Conservation (phyloP, 2,888 invertebrate species). For the Caenorhabditis afra region DNA sequence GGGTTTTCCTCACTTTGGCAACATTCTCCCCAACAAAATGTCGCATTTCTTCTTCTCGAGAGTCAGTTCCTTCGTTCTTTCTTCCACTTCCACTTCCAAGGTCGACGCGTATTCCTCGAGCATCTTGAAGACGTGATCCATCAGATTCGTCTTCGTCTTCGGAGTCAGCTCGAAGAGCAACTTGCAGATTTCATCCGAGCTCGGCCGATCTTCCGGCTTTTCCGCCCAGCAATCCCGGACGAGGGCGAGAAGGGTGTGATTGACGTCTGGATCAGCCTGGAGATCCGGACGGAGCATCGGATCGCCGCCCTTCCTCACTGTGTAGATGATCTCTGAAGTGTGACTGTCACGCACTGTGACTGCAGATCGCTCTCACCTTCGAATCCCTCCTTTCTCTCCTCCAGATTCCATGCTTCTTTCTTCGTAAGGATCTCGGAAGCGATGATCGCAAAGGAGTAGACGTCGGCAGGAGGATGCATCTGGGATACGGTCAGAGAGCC, state of each 20-base stretch:
- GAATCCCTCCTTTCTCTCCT: conserved; percentile 63
- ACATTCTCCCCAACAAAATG: conserved; percentile 73
- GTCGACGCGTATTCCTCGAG: conserved; percentile 75
- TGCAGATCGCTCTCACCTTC: conserved; percentile 62
- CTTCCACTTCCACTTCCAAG: conserved; percentile 73
- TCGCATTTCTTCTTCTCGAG: conserved; percentile 77
- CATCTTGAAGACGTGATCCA: conserved; percentile 78
- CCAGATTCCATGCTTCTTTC: conserved; percentile 72
- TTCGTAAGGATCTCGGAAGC: conserved; percentile 74
- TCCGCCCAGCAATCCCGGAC: conserved; percentile 76
- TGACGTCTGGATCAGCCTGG: conserved; percentile 56
- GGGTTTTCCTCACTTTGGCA: conserved; percentile 55
- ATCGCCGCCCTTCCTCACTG: conserved; percentile 69
- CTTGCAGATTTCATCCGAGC: conserved; percentile 49
- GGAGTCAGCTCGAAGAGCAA: conserved; percentile 58
- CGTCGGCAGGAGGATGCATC: conserved; percentile 67
- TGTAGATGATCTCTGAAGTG: conserved; percentile 55
- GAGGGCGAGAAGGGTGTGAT: conserved; percentile 64
- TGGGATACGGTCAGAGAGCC: conserved; percentile 36
- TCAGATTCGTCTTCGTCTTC: conserved; percentile 67
- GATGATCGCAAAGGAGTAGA: conserved; percentile 77
- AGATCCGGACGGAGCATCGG: conserved; percentile 68
- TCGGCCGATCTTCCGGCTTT: conserved; percentile 69
- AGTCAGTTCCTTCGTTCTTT: conserved; percentile 72
- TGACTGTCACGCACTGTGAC: too few relatives aligned